Conservation (phyloP, 2,113 vertebrate genomes). For the Dinomys branickii region DNA sequence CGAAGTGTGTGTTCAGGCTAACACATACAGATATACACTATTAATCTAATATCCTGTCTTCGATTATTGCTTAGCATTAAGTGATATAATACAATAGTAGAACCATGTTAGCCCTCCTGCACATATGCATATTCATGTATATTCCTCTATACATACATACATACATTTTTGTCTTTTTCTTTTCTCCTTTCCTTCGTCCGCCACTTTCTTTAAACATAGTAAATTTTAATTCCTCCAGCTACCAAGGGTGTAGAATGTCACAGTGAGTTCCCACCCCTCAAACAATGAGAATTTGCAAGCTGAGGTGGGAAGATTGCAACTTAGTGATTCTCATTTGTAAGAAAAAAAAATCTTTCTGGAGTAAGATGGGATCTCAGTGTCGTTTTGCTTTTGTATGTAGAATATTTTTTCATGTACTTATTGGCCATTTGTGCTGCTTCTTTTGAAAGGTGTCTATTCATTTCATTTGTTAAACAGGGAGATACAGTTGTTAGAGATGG, state of each 20-base stretch:
- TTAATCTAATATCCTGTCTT: too few relatives aligned
- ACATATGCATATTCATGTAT: too few relatives aligned
- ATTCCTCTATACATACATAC: too few relatives aligned
- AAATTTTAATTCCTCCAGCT: background rate
- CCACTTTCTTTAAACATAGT: background rate
- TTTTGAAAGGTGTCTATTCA: background rate
- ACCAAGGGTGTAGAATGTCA: background rate
- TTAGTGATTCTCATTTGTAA: background rate
- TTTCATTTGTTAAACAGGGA: background rate
- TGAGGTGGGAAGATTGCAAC: background rate
- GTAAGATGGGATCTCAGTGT: background rate
- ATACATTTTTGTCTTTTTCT: too few relatives aligned
- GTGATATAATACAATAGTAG: too few relatives aligned
- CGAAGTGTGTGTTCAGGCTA: too few relatives aligned
- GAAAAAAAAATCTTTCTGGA: background rate
- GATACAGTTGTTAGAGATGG: background rate
- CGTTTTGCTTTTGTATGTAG: background rate
- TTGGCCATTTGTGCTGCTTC: background rate
- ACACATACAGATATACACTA: too few relatives aligned
- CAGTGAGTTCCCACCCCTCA: background rate
- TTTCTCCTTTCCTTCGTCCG: too few relatives aligned
- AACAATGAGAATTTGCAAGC: background rate
- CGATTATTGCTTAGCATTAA: too few relatives aligned
- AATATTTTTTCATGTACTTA: background rate
- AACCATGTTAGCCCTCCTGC: too few relatives aligned